Base-by-base conservation (phyloP, 2,888 invertebrate genomes). In the Strigamia crassipes region DNA sequence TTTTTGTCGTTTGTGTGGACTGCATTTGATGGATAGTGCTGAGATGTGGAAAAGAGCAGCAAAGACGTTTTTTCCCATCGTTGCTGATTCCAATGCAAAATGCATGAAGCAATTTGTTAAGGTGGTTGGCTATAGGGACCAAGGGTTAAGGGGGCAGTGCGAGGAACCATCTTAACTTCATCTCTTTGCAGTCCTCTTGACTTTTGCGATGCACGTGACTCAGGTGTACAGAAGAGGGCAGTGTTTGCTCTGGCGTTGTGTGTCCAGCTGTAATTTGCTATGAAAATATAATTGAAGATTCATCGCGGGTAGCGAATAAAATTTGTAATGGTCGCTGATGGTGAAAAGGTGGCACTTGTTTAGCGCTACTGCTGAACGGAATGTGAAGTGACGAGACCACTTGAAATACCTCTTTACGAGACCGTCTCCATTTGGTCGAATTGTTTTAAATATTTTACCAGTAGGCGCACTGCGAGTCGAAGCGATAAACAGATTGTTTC, bases 61-160 rank as follows among this genome's bases (percentile, higher is more conserved):
- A 73, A 73, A 23, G 73, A 73, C 73, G 18, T 73, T 73, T 73
- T 31, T 73, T 31, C 31, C 73, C 73, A 23, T 73, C n/a, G 27
- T 73, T 73, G 73, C 73, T 73, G 73, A 73, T 73, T 73, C 73
- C 73, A 73, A 73, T 73, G 73, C 73, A 73, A 73, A 73, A 73
- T 73, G 73, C 73, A 73, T 73, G 73, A 73, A 73, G 73, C 73
- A 73, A 73, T 73, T 73, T 73, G 73, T 73, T 73, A 73, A 73
- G 73, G 73, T 73, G 73, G 73, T 73, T 73, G 73, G 73, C 73
- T 31, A 73, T 31, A 21, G 73, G 73, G 73, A 73, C 73, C 73
- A 73, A 73, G 73, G 73, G 73, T 73, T 73, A 73, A 73, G 73
- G 73, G 73, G 73, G 73, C 73, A 73, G 73, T 73, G 23, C 73